These are phyloP conservation scores for Lampropteryx suffumata DNA, from an alignment of 2,888 invertebrate genomes.

Conservation along the genomic window DNA sequence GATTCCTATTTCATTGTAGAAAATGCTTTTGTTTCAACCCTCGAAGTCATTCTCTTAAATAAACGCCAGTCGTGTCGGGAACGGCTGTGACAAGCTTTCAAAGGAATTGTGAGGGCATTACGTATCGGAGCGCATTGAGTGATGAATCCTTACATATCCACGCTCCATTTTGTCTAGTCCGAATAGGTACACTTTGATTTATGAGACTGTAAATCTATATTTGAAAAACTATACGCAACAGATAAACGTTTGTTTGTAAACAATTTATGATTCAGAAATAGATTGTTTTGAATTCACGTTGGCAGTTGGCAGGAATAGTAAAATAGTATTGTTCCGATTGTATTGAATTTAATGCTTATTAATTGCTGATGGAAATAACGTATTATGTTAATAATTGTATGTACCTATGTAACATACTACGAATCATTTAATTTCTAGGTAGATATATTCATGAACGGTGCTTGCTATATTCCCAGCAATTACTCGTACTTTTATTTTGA, in stretches of 20 bases:
- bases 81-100: conserved; percentile 40
- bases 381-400: too few species aligned
- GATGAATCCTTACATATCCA: conserved; percentile 34
- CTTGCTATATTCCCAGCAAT: too few species aligned
- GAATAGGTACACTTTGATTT: conserved; percentile 19
- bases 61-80: conserved; percentile 36
- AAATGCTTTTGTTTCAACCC: conserved; percentile 42
- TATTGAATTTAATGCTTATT: conserved; percentile 4
- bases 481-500: too few species aligned
- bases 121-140: conserved; percentile 39
- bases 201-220: conserved; percentile 25
- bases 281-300: conserved; percentile 30
- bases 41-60: conserved; percentile 37
- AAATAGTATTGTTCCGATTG: conserved; percentile 9
- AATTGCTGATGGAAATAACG: neutral
- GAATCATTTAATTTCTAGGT: too few species aligned
- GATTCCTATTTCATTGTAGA: conserved; percentile 28
- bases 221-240: conserved; percentile 30
- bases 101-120: conserved; percentile 44
- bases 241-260: conserved; percentile 31
- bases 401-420: too few species aligned
- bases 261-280: conserved; percentile 36
- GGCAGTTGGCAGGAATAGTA: conserved; percentile 26
- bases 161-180: conserved; percentile 3
- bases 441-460: too few species aligned